These are phyloP conservation scores for Neodontobutis hainanensis DNA, from an alignment of 2,113 vertebrate genomes.

Conservation along the genomic window DNA sequence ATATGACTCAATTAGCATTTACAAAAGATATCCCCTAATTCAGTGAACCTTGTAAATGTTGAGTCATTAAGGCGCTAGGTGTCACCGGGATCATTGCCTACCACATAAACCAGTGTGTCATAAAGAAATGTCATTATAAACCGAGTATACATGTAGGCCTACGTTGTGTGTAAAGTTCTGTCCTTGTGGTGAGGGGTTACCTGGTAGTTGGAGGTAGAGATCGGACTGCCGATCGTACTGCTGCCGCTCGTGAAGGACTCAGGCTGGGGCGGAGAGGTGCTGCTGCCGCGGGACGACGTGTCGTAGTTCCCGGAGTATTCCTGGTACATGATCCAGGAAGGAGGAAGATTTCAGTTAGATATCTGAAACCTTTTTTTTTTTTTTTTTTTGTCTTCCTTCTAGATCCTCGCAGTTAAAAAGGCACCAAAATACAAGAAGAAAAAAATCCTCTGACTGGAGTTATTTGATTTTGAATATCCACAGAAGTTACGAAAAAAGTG, in stretches of 20 bases:
- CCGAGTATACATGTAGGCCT: neutral
- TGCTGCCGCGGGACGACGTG: constrained; percentile 97
- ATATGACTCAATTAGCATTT: neutral
- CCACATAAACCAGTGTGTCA: neutral
- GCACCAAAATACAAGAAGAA: constrained; percentile 46
- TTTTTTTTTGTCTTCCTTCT: neutral
- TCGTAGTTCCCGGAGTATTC: constrained; percentile 97
- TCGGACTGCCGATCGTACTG: constrained; percentile 81
- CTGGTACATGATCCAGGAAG: constrained; percentile 96
- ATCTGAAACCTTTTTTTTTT: constrained; percentile 38
- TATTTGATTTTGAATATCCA: constrained; percentile 55
- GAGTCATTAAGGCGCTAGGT: constrained; percentile 30
- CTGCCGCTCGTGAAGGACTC: constrained; percentile 90
- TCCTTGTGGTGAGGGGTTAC: constrained; percentile 69
- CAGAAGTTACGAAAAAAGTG: constrained; percentile 42
- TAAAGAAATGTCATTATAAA: neutral
- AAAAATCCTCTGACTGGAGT: constrained; percentile 57
- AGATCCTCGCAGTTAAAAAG: constrained; percentile 67
- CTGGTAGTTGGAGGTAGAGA: constrained; percentile 88
- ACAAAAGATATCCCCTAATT: constrained; percentile 8
- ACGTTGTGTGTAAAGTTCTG: neutral
- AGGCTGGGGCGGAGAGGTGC: constrained; percentile 91
- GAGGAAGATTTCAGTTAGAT: constrained; percentile 64
- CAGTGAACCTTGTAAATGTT: constrained; percentile 32
- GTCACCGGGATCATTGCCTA: constrained; percentile 29